Base-by-base conservation (phyloP, 2,888 invertebrate genomes). In the Poecilus cupreus region DNA sequence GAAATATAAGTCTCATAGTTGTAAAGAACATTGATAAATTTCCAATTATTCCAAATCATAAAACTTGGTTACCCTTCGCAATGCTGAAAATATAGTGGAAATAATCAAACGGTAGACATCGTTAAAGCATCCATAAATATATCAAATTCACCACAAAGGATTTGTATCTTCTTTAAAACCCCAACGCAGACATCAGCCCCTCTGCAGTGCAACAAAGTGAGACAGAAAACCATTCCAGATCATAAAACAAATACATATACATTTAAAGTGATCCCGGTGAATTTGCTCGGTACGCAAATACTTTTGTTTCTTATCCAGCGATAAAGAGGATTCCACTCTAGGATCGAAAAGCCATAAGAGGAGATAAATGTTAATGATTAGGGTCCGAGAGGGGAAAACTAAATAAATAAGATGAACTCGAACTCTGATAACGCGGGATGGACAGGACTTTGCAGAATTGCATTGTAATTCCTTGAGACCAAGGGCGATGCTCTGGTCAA, bases 241-340 rank as follows among this genome's bases (percentile, higher is more conserved):
- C 68, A 68, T 68, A 68, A 68, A 68, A 68, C 68, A 39, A 68
- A 68, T 39, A 43, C 68, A 68, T 68, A 54, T 16, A 54, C 54
- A 54, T 54, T 54, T 54, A 54, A 54, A 54, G 54, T 18, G 54
- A 18, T 54, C 18, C 54, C 5, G 10, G 18, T 54, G 54, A 13
- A 11, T 54, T 54, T 54, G n/a, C 54, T 54, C 54, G 10, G 4
- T 18, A 54, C 54, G 54, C 54, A 54, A 54, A 54, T 54, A 54
- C 54, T 54, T 54, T 54, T 54, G 22, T 54, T 54, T 54, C 43
- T 54, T 54, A 54, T 54, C 54, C 54, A 18, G 20, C 18, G 54
- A 54, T 54, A 54, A 54, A 13, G 54, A n/a, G 20, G 54, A 54
- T 10, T 20, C 11, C 32, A 49, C 11, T 49, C 20, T 18, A 22